Percentiles rank a stretch among this genome's conserved stretches.
phyloP scores from a whole-genome alignment of 2,888 invertebrate species.

The Hydraecia micacea region DNA sequence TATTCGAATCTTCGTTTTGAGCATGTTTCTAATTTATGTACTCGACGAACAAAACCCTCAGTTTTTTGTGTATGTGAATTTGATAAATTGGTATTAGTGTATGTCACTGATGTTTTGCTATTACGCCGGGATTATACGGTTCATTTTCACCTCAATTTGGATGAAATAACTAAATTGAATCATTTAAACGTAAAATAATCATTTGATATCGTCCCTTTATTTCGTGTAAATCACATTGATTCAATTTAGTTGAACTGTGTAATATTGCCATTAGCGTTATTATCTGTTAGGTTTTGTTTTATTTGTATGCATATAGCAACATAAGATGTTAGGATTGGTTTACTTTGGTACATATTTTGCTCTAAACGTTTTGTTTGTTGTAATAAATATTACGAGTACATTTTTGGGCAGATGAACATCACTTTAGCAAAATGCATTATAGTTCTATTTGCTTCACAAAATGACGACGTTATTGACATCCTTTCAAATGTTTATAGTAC shows the following conservation, averaged over 20 bases:
- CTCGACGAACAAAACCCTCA: conserved; percentile 43
- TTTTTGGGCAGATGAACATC: conserved; percentile 15
- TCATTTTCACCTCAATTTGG: conserved; percentile 1
- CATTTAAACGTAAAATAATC: neutral
- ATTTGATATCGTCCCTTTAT: neutral
- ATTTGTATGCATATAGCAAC: conserved; percentile 57
- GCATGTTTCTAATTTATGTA: conserved; percentile 77
- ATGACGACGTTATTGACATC: conserved; percentile 66
- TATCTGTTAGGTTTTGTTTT: conserved; percentile 39
- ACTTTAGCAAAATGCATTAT: conserved; percentile 60
- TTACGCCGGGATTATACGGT: conserved; percentile 28
- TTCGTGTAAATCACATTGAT: neutral
- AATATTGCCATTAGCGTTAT: conserved; percentile 29
- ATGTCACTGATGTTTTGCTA: conserved; percentile 42
- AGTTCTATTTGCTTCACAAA: conserved; percentile 36
- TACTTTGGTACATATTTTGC: neutral
- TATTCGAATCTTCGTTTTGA: conserved; percentile 78
- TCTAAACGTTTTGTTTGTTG: conserved; percentile 10
- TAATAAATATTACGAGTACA: conserved; percentile 35
- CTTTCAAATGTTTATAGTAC: conserved; percentile 66
- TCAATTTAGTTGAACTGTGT: conserved; percentile 32
- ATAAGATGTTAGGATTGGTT: conserved; percentile 12
- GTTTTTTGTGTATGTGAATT: conserved; percentile 67
- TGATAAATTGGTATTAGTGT: conserved; percentile 55
- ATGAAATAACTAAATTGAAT: neutral